phyloP scores from a whole-genome alignment of 2,113 vertebrate genomes.

The Cnemophilus loriae region DNA sequence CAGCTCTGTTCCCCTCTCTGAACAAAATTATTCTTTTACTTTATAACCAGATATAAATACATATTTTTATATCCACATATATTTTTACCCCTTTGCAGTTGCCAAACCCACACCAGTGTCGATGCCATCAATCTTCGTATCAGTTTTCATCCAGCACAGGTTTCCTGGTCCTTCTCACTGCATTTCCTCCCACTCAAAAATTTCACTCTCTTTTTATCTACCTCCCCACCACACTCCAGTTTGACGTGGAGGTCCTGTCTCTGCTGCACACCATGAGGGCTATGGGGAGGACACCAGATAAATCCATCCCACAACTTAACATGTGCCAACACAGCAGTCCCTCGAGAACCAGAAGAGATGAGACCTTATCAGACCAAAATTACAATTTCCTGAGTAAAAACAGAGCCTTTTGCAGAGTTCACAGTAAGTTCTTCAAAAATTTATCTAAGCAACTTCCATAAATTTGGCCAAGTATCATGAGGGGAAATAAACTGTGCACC shows the following conservation, averaged over 20 bases:
- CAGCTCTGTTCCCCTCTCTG: rapidly evolving
- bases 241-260: too few relatives aligned
- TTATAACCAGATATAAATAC: background rate
- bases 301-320: background rate
- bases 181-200: background rate
- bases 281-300: rapidly evolving
- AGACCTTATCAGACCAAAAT: background rate
- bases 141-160: background rate
- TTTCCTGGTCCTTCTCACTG: background rate
- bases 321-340: background rate
- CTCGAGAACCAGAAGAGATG: background rate
- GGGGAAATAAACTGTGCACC: background rate
- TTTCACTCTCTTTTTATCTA: background rate
- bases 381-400: background rate
- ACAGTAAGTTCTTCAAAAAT: background rate
- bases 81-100: background rate
- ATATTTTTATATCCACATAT: background rate
- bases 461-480: background rate
- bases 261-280: background rate
- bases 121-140: background rate
- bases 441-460: background rate
- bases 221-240: background rate
- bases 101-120: rapidly evolving
- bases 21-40: background rate
- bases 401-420: background rate